Evolutionary conservation across 2,797 vertebrate species (phyloP).

Genomic region (Cyprinodon diabolis): DNA sequence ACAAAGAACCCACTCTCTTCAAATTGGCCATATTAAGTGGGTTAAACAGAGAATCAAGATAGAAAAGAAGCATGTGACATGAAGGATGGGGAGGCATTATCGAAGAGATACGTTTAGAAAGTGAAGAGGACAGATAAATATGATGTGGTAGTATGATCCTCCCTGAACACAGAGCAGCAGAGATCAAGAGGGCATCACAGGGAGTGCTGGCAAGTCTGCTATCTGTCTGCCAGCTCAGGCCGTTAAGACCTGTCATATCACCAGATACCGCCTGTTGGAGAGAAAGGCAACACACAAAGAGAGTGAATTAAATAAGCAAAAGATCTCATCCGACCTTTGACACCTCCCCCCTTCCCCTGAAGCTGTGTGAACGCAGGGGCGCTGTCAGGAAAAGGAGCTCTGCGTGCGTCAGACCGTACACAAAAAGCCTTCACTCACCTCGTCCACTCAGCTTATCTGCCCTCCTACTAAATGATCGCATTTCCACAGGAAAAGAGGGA

Average conservation of each 20-base stretch:
- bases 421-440: slow-evolving; percentile 39
- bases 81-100: slow-evolving; percentile 37
- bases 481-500: slow-evolving; percentile 70
- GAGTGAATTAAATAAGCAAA: slow-evolving; percentile 42
- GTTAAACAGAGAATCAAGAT: background rate
- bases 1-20: slow-evolving; percentile 28
- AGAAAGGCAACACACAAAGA: slow-evolving; percentile 36
- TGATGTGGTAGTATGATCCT: slow-evolving; percentile 29
- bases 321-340: slow-evolving; percentile 43
- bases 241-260: slow-evolving; percentile 37
- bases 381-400: slow-evolving; percentile 48
- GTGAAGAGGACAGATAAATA: slow-evolving; percentile 31
- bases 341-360: background rate
- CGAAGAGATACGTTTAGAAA: slow-evolving; percentile 22
- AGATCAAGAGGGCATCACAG: slow-evolving; percentile 42
- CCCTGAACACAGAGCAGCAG: slow-evolving; percentile 17
- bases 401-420: slow-evolving; percentile 59
- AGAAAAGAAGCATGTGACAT: slow-evolving; percentile 9
- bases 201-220: slow-evolving; percentile 16
- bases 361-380: slow-evolving; percentile 15
- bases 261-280: slow-evolving; percentile 10
- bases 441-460: slow-evolving; percentile 58
- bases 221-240: slow-evolving; percentile 22
- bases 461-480: slow-evolving; percentile 58
- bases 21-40: background rate